Evolutionary conservation across 2,888 invertebrate species (phyloP).

Genomic region (Xanthia icteritia): DNA sequence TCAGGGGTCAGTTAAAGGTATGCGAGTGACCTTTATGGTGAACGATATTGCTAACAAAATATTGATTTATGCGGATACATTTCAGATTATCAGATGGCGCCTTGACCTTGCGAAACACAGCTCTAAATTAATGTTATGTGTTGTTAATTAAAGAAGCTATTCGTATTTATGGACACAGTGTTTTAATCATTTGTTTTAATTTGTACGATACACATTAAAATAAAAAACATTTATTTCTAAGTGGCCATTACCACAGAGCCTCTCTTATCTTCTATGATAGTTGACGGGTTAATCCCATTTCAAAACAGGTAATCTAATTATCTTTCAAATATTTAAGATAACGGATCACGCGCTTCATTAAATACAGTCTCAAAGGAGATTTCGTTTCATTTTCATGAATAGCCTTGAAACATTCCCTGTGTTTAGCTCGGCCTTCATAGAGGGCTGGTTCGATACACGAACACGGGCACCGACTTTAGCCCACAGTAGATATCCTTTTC

Average conservation of each 20-base stretch:
- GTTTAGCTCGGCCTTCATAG: slow-evolving; percentile 77
- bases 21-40: slow-evolving; percentile 62
- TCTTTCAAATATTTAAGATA: slow-evolving; percentile 67
- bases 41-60: slow-evolving; percentile 59
- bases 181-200: slow-evolving; percentile 39
- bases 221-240: neutral
- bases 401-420: slow-evolving; percentile 65
- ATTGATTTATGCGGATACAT: slow-evolving; percentile 58
- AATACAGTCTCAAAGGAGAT: slow-evolving; percentile 16
- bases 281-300: slow-evolving; percentile 61
- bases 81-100: slow-evolving; percentile 27
- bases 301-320: slow-evolving; percentile 62
- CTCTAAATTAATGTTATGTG: slow-evolving; percentile 20
- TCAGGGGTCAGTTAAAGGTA: slow-evolving; percentile 81
- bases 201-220: slow-evolving; percentile 6
- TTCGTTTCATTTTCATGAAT: slow-evolving; percentile 58
- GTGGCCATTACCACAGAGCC: slow-evolving; percentile 46
- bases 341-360: slow-evolving; percentile 28
- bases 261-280: slow-evolving; percentile 68
- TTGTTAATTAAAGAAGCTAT: slow-evolving; percentile 17
- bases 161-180: slow-evolving; percentile 37
- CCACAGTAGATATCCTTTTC: slow-evolving; percentile 76
- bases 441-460: slow-evolving; percentile 82
- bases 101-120: slow-evolving; percentile 31
- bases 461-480: slow-evolving; percentile 74